Conservation (phyloP, 2,113 vertebrate species). For the Proteles cristata region DNA sequence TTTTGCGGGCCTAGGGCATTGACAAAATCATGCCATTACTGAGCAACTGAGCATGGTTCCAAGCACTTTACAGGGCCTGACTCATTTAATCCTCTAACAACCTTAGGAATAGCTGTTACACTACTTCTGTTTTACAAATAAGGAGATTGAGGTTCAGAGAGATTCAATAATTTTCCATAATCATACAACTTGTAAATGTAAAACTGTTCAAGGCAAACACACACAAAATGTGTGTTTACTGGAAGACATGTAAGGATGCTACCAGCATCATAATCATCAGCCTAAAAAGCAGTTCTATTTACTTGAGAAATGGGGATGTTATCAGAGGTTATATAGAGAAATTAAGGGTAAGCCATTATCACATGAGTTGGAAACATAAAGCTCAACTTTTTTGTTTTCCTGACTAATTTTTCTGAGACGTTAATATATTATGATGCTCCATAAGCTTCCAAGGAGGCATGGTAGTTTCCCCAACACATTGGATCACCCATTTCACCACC, state of each 20-base stretch:
- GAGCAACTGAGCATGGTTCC: accelerated
- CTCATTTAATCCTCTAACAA: neutral
- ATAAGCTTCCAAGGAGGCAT: neutral
- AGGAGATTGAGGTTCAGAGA: neutral
- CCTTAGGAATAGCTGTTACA: too few relatives aligned
- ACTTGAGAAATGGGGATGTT: neutral
- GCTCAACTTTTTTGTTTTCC: neutral
- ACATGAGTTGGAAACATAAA: neutral
- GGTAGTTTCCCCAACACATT: neutral
- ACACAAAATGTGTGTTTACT: neutral
- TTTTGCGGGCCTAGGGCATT: neutral
- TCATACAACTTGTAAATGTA: neutral
- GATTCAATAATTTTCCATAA: neutral
- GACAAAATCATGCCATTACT: neutral
- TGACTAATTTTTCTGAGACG: neutral
- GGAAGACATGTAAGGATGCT: neutral
- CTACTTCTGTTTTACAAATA: neutral
- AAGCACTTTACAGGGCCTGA: too few relatives aligned
- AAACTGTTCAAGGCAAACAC: neutral
- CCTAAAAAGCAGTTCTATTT: neutral
- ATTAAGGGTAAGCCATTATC: neutral
- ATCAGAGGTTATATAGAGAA: neutral
- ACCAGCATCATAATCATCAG: neutral
- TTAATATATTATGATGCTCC: neutral
- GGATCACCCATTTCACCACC: neutral